Base-by-base conservation (phyloP, 2,113 vertebrate species). In the Pelmatolapia mariae region DNA sequence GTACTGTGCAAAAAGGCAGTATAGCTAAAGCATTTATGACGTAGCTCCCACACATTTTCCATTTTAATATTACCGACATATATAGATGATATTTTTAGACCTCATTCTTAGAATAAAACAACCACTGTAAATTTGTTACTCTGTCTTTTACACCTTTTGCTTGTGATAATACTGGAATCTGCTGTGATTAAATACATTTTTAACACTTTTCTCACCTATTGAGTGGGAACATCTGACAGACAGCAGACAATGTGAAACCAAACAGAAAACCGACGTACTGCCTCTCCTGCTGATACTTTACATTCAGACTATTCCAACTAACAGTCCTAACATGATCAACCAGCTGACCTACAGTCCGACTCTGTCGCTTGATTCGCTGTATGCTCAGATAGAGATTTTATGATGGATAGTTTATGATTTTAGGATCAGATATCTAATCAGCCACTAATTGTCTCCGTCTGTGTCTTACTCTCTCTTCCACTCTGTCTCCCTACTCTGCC, bases 391-490 rank as follows among this genome's bases (percentile, higher is more conserved):
- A 43, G 80, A 66, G 78, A 56, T 45, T 8, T 89, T 61, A 56
- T 53, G 45, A 71, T 79, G 36, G 81, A 66, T 81, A 56, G 36
- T 7, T 89, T 61, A 71, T 53, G 45, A 76, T 76, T 76, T 81
- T 24, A 85, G 73, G 16, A 90, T 92, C 53, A 26, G 33, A 61
- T 94, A 83, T 85, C 89, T 84, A 76, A 92, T 94, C 80, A 90
- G 89, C 90, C 82, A 78, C 85, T 66, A 82, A 91, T 87, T 86
- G 61, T 80, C 82, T 85, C 63, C 31, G 31, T 66, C 16, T 5
- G 3, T 15, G 19, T 78, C 45, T 86, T 10, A 19, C 68, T 83
- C 29, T 86, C 78, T 85, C n/a, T 79, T 52, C 76, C 50, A 18
- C 16, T 68, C n/a, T 61, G 7, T 38, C 80, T 73, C 86, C 82